Conservation (phyloP, 2,888 invertebrate genomes). For the Eupithecia abbreviata region DNA sequence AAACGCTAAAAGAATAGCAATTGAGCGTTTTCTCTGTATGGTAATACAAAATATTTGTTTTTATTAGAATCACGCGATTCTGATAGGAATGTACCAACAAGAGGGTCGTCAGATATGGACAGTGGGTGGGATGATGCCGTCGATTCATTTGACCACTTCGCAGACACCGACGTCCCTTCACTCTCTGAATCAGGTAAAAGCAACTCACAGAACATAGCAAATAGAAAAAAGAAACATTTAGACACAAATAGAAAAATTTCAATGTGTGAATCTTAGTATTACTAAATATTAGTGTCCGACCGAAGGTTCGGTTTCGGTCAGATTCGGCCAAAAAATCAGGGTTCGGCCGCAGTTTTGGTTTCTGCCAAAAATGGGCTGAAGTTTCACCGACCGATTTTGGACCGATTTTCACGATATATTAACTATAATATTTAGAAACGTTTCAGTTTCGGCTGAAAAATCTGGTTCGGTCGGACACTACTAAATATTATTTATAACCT, state of each 20-base stretch:
- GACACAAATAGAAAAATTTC: too few species aligned
- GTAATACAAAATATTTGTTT: slow-evolving; percentile 5
- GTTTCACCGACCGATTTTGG: too few species aligned
- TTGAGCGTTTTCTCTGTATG: background rate
- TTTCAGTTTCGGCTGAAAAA: too few species aligned
- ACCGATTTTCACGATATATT: too few species aligned
- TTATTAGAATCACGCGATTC: slow-evolving; percentile 8
- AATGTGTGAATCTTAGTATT: background rate
- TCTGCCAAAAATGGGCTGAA: too few species aligned
- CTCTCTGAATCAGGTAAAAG: slow-evolving; percentile 20
- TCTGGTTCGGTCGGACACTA: too few species aligned
- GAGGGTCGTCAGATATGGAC: slow-evolving; percentile 22
- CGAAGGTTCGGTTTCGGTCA: too few species aligned
- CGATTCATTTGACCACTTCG: slow-evolving; percentile 1
- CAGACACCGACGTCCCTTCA: background rate
- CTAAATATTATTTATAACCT: background rate
- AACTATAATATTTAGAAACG: too few species aligned
- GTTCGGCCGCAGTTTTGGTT: too few species aligned
- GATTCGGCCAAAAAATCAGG: too few species aligned
- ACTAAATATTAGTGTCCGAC: background rate
- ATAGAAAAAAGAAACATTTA: background rate
- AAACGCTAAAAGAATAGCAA: slow-evolving; percentile 7
- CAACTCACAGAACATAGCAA: slow-evolving; percentile 17
- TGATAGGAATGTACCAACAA: slow-evolving; percentile 11
- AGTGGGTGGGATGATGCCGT: slow-evolving; percentile 27